phyloP scores from a whole-genome alignment of 1,140 invertebrate species.

The Helicoverpa armigera region DNA sequence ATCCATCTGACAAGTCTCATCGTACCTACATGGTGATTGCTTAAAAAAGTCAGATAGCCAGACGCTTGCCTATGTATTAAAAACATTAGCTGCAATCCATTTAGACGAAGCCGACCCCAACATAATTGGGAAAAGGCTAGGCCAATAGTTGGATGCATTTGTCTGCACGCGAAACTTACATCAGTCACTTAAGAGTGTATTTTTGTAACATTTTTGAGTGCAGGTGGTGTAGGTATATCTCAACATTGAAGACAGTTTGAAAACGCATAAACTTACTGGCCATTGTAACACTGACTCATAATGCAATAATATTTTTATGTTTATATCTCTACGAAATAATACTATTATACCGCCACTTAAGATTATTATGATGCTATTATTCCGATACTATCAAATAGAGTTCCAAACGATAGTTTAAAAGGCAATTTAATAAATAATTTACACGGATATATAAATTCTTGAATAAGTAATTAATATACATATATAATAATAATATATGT shows the following conservation, averaged over 20 bases:
- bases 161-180: too few relatives aligned
- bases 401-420: constrained; percentile 24
- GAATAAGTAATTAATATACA: not conserved
- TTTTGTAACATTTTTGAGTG: too few relatives aligned
- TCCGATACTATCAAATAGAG: not conserved
- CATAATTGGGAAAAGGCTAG: too few relatives aligned
- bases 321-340: not conserved
- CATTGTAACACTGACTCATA: constrained; percentile 24
- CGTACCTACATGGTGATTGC: too few relatives aligned
- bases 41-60: too few relatives aligned
- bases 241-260: not conserved
- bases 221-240: not conserved
- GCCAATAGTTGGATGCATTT: too few relatives aligned
- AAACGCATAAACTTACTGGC: constrained; percentile 7
- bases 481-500: not conserved
- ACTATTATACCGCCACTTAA: not conserved
- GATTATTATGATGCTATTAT: not conserved
- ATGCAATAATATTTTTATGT: constrained; percentile 6
- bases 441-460: not conserved
- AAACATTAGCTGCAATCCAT: too few relatives aligned
- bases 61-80: too few relatives aligned
- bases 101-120: too few relatives aligned
- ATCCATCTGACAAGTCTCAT: too few relatives aligned
- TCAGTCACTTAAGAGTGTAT: too few relatives aligned
- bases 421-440: not conserved